Percentiles rank a stretch among this genome's conserved stretches.
Evolutionary conservation across 1,140 invertebrate genomes (phyloP).

Genomic region (Drosophila grimshawi): DNA sequence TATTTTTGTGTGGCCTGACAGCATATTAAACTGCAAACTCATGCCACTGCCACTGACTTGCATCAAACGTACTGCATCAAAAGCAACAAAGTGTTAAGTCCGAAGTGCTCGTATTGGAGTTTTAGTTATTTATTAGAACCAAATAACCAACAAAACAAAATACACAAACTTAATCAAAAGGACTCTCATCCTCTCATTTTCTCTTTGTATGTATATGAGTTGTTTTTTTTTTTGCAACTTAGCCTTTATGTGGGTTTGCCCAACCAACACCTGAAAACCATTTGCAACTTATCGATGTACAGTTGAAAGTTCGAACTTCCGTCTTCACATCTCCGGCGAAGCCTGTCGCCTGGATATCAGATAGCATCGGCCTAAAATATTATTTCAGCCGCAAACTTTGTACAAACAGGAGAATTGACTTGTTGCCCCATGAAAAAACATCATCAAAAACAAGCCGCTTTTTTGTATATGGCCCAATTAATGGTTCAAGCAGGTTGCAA

Average conservation of each 20-base stretch:
- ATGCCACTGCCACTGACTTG: conserved; percentile 18
- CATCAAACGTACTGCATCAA: conserved; percentile 6
- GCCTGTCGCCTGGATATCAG: conserved; percentile 13
- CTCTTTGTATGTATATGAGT: neutral
- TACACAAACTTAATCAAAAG: conserved; percentile 43
- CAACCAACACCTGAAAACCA: conserved; percentile 1
- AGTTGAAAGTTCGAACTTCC: conserved; percentile 31
- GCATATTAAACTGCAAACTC: conserved; percentile 17
- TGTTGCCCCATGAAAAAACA: conserved; percentile 51
- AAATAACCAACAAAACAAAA: conserved; percentile 48
- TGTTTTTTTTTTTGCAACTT: conserved; percentile 26
- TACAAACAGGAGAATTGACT: conserved; percentile 43
- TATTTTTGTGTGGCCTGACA: conserved; percentile 4
- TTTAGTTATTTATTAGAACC: conserved; percentile 33
- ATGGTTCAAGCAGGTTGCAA: conserved; percentile 45
- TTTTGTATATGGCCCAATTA: conserved; percentile 76
- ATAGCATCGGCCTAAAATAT: conserved; percentile 37
- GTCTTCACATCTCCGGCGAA: neutral
- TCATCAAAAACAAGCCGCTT: conserved; percentile 42
- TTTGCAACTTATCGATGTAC: conserved; percentile 7
- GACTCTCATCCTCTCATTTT: neutral
- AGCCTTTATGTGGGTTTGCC: conserved; percentile 35
- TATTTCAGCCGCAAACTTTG: conserved; percentile 40
- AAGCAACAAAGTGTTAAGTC: conserved; percentile 16
- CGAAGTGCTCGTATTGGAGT: conserved; percentile 26